Evolutionary conservation across 2,797 vertebrate genomes (phyloP), one percentile per base, ranked within the genome.

Genomic region (Ambastaia sidthimunki): DNA sequence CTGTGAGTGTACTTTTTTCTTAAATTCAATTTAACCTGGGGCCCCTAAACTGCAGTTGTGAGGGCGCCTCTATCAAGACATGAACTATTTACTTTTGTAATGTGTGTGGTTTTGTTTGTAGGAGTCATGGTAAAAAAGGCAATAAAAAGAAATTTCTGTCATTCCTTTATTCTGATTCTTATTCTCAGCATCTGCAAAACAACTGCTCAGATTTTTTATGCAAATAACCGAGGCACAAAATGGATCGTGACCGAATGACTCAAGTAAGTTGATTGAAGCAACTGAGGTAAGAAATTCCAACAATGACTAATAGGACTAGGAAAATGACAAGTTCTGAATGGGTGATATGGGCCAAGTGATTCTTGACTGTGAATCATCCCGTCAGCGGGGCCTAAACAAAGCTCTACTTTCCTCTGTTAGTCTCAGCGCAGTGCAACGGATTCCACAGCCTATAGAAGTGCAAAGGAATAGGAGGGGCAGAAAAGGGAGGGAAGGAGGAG

Each of bases 381-480:
- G 3, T 47, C 47, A 79, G 72, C 16, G 0, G 31, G 55, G 48
- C 78, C 78, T 62, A 62, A 77, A 80, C 81, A 83, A 72, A 73
- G 54, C 71, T 68, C n/a, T 13, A 41, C 82, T 83, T 76, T 73
- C 60, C 78, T 62, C 44, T 66, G 71, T 74, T 71, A 65, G 55
- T 63, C 48, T 69, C 50, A 62, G 67, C 25, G 11, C 81, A 65
- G 57, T 54, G 31, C 67, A 69, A 59, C 19, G 12, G 55, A 74
- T 44, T 74, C 44, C 69, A 37, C 68, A 80, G 82, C 77, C 74
- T 76, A 62, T 19, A 71, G 78, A 82, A 48, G 1, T 59, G 62
- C 62, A 50, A 69, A 78, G 82, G 74, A 69, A 71, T 80, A 76
- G 85, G 80, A 84, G 82, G 80, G 78, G 85, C 82, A 47, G 59